Evolutionary conservation across 2,797 vertebrate genomes (phyloP).

Genomic region (Silurus lanzhouensis): DNA sequence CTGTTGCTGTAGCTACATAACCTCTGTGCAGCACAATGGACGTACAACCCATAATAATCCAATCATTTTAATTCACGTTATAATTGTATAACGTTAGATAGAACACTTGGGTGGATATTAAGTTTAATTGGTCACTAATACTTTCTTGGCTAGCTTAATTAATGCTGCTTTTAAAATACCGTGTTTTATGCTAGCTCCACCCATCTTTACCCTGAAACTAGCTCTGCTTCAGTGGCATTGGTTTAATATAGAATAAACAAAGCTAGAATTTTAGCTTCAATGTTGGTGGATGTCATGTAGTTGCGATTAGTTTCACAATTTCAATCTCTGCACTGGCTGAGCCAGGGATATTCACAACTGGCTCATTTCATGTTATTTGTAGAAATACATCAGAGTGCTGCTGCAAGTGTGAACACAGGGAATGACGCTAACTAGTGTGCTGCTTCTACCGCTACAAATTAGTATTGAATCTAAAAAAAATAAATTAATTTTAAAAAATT

Average conservation of each 20-base stretch:
- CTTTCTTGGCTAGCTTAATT: background rate
- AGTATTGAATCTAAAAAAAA: background rate
- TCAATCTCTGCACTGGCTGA: background rate
- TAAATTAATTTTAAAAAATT: background rate
- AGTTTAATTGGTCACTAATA: background rate
- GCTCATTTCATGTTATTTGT: background rate
- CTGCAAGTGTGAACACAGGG: background rate
- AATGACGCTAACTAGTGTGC: background rate
- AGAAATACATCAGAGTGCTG: background rate
- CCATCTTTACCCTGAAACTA: background rate
- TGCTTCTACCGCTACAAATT: constrained; percentile 55
- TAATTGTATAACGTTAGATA: background rate
- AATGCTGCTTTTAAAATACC: no score
- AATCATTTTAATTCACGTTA: background rate
- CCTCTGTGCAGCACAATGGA: no score
- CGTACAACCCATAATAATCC: background rate
- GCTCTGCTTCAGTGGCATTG: background rate
- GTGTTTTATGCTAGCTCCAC: background rate
- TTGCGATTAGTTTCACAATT: background rate
- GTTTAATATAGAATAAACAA: background rate
- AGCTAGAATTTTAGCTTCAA: background rate
- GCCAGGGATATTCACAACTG: background rate
- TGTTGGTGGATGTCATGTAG: background rate
- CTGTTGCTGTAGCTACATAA: no score
- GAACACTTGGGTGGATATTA: background rate